A percentile compares a stretch with the other conserved stretches of the same genome.
Evolutionary conservation across 2,888 invertebrate species (phyloP).

Genomic region (Lycia hirtaria): DNA sequence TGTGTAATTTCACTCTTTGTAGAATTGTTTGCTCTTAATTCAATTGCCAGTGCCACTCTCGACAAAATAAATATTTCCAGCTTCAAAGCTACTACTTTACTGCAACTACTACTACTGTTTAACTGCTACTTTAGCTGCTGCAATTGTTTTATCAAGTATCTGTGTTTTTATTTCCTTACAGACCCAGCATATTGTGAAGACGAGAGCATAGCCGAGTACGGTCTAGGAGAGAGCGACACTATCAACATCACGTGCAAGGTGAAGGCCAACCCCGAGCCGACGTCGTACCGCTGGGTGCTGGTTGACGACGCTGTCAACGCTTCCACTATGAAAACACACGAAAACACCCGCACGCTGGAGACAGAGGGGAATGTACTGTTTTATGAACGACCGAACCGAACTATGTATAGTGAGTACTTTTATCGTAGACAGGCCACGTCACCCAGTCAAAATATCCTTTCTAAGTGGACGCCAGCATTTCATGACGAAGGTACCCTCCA

Average conservation of each 20-base stretch:
- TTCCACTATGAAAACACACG: slow-evolving; percentile 50
- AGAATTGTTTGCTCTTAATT: too few relatives aligned
- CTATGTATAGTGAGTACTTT: slow-evolving; percentile 63
- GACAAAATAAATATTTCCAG: too few relatives aligned
- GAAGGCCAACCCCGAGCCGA: slow-evolving; percentile 64
- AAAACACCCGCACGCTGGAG: slow-evolving; percentile 54
- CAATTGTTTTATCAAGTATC: too few relatives aligned
- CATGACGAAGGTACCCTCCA: too few relatives aligned
- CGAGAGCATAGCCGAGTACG: slow-evolving; percentile 61
- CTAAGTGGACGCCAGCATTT: too few relatives aligned
- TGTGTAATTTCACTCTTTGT: too few relatives aligned
- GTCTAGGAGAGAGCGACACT: slow-evolving; percentile 65
- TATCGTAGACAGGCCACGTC: too few relatives aligned
- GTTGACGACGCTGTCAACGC: slow-evolving; percentile 60
- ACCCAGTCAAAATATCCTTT: too few relatives aligned
- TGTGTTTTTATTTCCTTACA: slow-evolving; percentile 33
- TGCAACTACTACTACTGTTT: too few relatives aligned
- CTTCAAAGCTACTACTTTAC: too few relatives aligned
- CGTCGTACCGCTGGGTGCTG: slow-evolving; percentile 67
- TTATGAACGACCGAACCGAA: slow-evolving; percentile 66
- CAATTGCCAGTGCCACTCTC: too few relatives aligned
- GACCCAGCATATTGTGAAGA: slow-evolving; percentile 73
- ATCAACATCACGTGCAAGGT: slow-evolving; percentile 73
- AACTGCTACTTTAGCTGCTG: too few relatives aligned
- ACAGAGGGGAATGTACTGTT: slow-evolving; percentile 58